phyloP scores from a whole-genome alignment of 1,140 invertebrate genomes.

The Ephestia elutella region DNA sequence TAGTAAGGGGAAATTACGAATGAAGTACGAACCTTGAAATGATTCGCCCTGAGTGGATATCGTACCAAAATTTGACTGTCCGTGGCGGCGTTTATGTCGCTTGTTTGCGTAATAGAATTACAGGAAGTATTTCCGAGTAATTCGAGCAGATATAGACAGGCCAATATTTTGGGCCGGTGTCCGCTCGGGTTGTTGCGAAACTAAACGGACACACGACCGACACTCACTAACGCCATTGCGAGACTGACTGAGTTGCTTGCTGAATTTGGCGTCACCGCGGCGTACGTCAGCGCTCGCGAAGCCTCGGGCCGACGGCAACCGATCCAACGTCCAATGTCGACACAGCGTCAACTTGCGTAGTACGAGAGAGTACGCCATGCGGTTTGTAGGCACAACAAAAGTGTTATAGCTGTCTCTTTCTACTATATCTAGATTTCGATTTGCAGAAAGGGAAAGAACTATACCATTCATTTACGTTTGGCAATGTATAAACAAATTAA shows the following conservation, averaged over 20 bases:
- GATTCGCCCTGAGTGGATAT: conserved; percentile 73
- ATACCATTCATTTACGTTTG: conserved; percentile 71
- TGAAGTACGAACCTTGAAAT: conserved; percentile 74
- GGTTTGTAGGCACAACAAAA: conserved; percentile 34
- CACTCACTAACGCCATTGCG: conserved; percentile 71
- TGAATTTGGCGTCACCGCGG: conserved; percentile 15
- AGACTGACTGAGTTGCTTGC: conserved; percentile 54
- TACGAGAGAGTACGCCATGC: conserved; percentile 68
- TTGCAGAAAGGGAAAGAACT: conserved; percentile 42
- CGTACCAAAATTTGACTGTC: conserved; percentile 74
- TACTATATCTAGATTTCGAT: conserved; percentile 14
- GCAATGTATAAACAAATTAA: conserved; percentile 59
- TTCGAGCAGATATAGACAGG: conserved; percentile 70
- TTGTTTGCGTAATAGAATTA: conserved; percentile 51
- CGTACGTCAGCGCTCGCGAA: conserved; percentile 47
- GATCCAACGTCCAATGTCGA: conserved; percentile 73
- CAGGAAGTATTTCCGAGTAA: conserved; percentile 65
- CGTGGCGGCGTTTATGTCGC: conserved; percentile 52
- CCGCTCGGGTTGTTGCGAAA: conserved; percentile 69
- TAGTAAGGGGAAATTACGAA: conserved; percentile 70
- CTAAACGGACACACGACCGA: conserved; percentile 69
- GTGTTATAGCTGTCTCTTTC: conserved; percentile 43
- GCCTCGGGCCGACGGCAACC: conserved; percentile 61
- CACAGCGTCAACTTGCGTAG: conserved; percentile 72
- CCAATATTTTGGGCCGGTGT: conserved; percentile 75